Conservation (phyloP, 2,888 invertebrate species). For the Antheraea yamamai region DNA sequence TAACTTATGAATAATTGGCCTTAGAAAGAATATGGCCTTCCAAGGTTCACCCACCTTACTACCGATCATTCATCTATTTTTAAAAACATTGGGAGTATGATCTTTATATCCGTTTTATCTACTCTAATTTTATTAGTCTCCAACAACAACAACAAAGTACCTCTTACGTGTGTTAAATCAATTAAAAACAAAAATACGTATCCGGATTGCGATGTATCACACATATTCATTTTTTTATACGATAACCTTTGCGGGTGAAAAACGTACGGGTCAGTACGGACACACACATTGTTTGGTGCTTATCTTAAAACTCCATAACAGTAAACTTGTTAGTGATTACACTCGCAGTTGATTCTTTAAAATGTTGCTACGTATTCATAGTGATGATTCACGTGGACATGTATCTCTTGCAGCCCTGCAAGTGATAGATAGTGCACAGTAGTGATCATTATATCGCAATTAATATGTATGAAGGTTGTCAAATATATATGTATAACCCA, state of each 20-base stretch:
- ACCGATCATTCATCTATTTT: too few relatives aligned
- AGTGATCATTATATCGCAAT: not conserved
- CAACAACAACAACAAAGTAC: too few relatives aligned
- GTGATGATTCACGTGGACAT: not conserved
- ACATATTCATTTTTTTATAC: not conserved
- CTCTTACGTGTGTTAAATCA: not conserved
- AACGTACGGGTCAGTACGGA: constrained; percentile 30
- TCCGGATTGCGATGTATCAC: not conserved
- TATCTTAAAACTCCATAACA: constrained; percentile 10
- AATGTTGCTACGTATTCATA: not conserved
- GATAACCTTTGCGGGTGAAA: constrained; percentile 29
- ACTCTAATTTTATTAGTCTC: too few relatives aligned
- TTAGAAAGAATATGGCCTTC: too few relatives aligned
- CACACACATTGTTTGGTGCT: constrained; percentile 28
- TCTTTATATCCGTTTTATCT: too few relatives aligned
- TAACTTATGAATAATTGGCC: too few relatives aligned
- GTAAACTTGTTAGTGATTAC: not conserved
- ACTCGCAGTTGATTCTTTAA: not conserved
- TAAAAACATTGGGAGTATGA: too few relatives aligned
- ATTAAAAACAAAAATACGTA: constrained; percentile 3
- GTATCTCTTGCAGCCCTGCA: not conserved
- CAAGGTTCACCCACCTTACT: too few relatives aligned
- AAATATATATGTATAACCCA: not conserved
- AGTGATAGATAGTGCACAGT: not conserved
- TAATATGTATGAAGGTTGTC: not conserved